These are phyloP conservation scores for Augiades crinisus DNA, from an alignment of 2,888 invertebrate genomes.

Conservation along the genomic window DNA sequence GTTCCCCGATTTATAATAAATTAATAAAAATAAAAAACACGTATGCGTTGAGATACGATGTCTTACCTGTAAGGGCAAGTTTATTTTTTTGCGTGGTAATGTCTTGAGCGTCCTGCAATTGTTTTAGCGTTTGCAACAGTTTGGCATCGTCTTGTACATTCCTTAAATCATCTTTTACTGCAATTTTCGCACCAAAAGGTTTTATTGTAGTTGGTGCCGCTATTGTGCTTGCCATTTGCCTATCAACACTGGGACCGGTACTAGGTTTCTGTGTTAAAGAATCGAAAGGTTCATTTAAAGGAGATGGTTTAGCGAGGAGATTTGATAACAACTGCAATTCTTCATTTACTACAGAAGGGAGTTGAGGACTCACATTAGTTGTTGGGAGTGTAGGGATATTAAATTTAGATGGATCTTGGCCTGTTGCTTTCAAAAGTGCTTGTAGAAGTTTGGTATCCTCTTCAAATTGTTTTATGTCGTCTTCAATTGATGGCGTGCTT, in stretches of 20 bases:
- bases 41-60: not conserved
- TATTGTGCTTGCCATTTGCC: conserved; percentile 41
- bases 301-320: conserved; percentile 62
- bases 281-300: conserved; percentile 61
- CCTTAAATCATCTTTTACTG: conserved; percentile 61
- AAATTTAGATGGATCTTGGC: conserved; percentile 71
- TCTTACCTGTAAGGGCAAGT: conserved; percentile 66
- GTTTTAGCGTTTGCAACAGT: conserved; percentile 73
- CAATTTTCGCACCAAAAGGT: conserved; percentile 65
- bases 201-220: conserved; percentile 46
- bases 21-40: too few species aligned
- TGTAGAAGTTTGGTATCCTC: conserved; percentile 73
- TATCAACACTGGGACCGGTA: conserved; percentile 31
- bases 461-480: conserved; percentile 73
- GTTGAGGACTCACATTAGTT: conserved; percentile 51
- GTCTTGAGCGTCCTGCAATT: conserved; percentile 71
- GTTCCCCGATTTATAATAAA: too few species aligned
- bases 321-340: conserved; percentile 61
- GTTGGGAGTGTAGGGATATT: conserved; percentile 65
- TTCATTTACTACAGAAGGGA: conserved; percentile 43
- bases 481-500: conserved; percentile 62
- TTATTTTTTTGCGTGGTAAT: conserved; percentile 65
- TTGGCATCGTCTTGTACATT: conserved; percentile 67
- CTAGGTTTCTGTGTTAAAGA: conserved; percentile 54
- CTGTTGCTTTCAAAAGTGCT: conserved; percentile 70